A percentile compares a stretch with the other conserved stretches of the same genome.
phyloP scores from a whole-genome alignment of 2,113 vertebrate genomes.

The Irena cyanogastra region DNA sequence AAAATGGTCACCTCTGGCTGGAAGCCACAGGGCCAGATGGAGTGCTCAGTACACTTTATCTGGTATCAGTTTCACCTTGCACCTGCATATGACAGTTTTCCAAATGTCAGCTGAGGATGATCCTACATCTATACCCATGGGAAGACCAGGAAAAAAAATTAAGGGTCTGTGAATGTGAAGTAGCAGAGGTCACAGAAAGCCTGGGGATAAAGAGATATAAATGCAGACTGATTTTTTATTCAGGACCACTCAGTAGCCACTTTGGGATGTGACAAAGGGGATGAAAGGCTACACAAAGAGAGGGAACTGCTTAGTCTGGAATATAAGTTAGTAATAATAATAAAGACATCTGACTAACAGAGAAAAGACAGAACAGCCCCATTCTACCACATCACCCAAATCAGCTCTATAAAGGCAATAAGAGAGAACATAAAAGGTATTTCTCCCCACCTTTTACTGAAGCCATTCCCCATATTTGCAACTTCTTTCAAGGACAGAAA shows the following conservation, averaged over 20 bases:
- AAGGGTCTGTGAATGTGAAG: not conserved
- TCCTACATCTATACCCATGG: not conserved
- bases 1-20: not conserved
- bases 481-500: slow-evolving; percentile 59
- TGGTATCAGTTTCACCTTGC: not conserved
- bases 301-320: not conserved
- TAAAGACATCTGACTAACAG: slow-evolving; percentile 10
- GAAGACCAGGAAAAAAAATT: not conserved
- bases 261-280: not conserved
- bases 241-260: not conserved
- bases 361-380: slow-evolving; percentile 15
- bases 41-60: not conserved
- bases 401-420: not conserved
- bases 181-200: not conserved
- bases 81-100: not conserved
- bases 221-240: not conserved
- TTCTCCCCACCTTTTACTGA: not conserved
- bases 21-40: not conserved
- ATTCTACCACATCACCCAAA: not conserved
- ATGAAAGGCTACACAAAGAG: not conserved
- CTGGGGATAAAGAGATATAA: not conserved
- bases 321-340: slow-evolving; percentile 20
- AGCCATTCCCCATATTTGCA: slow-evolving; percentile 21
- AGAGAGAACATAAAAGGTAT: slow-evolving; percentile 1
- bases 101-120: not conserved